phyloP scores from a whole-genome alignment of 2,113 vertebrate genomes.

The Bettongia penicillata region DNA sequence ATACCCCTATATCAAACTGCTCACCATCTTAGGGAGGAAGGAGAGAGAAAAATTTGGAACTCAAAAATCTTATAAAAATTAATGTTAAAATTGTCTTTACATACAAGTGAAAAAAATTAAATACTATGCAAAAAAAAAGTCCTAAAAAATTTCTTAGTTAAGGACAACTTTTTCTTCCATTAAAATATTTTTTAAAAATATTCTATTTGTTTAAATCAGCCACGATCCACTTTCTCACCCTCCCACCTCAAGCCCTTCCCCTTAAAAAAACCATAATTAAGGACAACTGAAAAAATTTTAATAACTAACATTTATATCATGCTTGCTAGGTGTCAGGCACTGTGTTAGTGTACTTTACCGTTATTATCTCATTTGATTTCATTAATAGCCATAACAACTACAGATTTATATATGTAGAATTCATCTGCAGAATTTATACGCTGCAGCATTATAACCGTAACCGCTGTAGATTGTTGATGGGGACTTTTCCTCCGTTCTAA shows the following conservation, averaged over 20 bases:
- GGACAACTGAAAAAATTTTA: not conserved
- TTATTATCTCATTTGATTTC: not conserved
- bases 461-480: not conserved
- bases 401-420: not conserved
- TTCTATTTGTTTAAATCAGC: not conserved
- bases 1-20: not conserved
- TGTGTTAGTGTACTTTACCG: not conserved
- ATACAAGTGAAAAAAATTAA: not conserved
- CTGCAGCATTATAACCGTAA: not conserved
- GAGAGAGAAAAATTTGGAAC: not conserved
- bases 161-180: not conserved
- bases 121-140: not conserved
- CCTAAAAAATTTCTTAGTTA: not conserved
- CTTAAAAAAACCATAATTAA: not conserved
- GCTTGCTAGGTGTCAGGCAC: not conserved
- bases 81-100: not conserved
- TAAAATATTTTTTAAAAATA: not conserved
- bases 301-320: not conserved
- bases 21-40: not conserved
- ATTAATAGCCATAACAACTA: not conserved
- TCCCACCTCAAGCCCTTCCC: not conserved
- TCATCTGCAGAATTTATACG: not conserved
- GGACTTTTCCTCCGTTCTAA: not conserved
- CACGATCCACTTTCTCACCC: not conserved
- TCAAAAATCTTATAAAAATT: not conserved